phyloP scores from a whole-genome alignment of 2,113 vertebrate genomes.

The Probosciger aterrimus region DNA sequence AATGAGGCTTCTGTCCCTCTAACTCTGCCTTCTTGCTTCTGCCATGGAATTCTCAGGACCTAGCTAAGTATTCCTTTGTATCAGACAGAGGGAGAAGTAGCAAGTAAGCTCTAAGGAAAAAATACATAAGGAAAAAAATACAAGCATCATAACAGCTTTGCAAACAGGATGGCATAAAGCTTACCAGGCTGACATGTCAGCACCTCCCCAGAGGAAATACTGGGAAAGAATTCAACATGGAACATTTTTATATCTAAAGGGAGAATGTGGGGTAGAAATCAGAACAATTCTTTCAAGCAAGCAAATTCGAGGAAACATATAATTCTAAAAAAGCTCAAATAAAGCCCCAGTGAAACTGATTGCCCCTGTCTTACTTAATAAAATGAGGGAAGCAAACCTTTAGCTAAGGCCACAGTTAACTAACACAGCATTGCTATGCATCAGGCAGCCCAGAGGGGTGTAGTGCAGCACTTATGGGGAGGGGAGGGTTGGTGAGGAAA shows the following conservation, averaged over 20 bases:
- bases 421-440: background rate
- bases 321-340: background rate
- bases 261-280: background rate
- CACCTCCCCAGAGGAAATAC: background rate
- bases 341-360: background rate
- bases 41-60: background rate
- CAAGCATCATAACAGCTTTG: slow-evolving; percentile 16
- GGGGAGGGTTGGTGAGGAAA: background rate
- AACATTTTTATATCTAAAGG: background rate
- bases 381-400: background rate
- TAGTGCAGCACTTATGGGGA: background rate
- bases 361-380: background rate
- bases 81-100: background rate
- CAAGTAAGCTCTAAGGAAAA: background rate
- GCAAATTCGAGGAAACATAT: background rate
- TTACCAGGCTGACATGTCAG: background rate
- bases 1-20: slow-evolving; percentile 2
- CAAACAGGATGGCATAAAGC: background rate
- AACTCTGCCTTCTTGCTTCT: background rate
- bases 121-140: background rate
- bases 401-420: background rate
- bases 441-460: background rate
- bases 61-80: background rate
- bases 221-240: background rate
- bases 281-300: background rate